phyloP scores from a whole-genome alignment of 2,113 vertebrate species.

The Charina bottae region DNA sequence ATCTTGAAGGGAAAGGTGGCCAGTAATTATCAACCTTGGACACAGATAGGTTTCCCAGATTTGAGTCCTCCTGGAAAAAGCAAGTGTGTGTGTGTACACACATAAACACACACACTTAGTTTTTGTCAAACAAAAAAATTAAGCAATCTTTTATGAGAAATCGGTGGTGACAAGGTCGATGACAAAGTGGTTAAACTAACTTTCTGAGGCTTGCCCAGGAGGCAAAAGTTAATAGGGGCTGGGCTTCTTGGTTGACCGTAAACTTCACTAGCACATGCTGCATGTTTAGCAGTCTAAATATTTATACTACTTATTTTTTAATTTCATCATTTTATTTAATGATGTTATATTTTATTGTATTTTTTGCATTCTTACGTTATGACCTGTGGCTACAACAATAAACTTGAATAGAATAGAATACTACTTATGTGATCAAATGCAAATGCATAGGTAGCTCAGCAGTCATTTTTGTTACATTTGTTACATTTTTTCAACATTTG shows the following conservation, averaged over 20 bases:
- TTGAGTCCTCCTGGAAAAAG: conserved; percentile 5
- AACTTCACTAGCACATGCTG: background rate
- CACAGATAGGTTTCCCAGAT: conserved; percentile 6
- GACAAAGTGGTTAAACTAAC: background rate
- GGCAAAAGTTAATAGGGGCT: background rate
- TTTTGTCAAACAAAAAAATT: conserved; percentile 16
- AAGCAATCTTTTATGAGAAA: background rate
- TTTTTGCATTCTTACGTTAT: too few relatives aligned
- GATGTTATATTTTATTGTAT: too few relatives aligned
- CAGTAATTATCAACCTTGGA: background rate
- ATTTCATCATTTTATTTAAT: too few relatives aligned
- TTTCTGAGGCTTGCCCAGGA: background rate
- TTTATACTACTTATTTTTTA: rapidly evolving
- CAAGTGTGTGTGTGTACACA: background rate
- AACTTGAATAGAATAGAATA: too few relatives aligned
- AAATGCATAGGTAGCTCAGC: rapidly evolving
- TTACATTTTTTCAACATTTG: background rate
- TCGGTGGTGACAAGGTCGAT: rapidly evolving
- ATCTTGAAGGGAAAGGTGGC: background rate
- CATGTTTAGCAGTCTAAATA: background rate
- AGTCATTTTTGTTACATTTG: background rate
- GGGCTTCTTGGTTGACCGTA: background rate
- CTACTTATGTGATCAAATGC: rapidly evolving
- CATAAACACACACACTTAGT: background rate
- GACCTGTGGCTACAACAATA: too few relatives aligned